These are phyloP conservation scores for Bradypodion ventrale DNA, from an alignment of 2,797 vertebrate genomes.

Conservation along the genomic window DNA sequence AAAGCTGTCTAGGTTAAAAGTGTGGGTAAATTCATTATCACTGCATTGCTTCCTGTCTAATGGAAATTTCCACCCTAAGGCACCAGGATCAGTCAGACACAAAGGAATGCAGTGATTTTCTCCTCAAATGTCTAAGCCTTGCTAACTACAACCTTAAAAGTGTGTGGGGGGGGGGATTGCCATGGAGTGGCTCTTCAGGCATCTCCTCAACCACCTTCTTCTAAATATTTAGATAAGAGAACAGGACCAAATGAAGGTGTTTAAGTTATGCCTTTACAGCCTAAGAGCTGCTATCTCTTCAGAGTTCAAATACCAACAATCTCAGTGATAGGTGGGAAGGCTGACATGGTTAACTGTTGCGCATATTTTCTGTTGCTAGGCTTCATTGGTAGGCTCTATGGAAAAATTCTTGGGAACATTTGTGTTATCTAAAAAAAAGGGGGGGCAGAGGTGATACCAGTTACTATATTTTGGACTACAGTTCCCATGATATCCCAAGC, in stretches of 20 bases:
- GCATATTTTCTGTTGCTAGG: neutral
- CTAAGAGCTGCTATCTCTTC: neutral
- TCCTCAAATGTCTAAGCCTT: neutral
- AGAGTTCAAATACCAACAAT: neutral
- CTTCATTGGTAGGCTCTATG: neutral
- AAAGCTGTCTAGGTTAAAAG: neutral
- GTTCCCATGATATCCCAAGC: no score
- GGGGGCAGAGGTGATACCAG: no score
- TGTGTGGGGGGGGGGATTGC: neutral
- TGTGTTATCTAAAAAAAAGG: neutral
- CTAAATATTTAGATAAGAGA: neutral
- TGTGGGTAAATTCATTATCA: constrained; percentile 9
- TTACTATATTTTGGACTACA: neutral
- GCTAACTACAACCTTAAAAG: neutral
- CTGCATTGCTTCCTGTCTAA: neutral
- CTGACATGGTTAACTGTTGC: neutral
- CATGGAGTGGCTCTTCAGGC: neutral
- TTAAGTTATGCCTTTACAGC: neutral
- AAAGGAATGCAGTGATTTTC: constrained; percentile 1
- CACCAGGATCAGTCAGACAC: neutral
- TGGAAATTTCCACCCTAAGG: neutral
- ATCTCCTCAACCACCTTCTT: neutral
- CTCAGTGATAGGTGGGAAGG: neutral
- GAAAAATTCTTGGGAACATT: neutral
- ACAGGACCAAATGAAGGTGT: neutral